These are phyloP conservation scores for Anser brachyrhynchus DNA, from an alignment of 2,113 vertebrate species.

Conservation along the genomic window DNA sequence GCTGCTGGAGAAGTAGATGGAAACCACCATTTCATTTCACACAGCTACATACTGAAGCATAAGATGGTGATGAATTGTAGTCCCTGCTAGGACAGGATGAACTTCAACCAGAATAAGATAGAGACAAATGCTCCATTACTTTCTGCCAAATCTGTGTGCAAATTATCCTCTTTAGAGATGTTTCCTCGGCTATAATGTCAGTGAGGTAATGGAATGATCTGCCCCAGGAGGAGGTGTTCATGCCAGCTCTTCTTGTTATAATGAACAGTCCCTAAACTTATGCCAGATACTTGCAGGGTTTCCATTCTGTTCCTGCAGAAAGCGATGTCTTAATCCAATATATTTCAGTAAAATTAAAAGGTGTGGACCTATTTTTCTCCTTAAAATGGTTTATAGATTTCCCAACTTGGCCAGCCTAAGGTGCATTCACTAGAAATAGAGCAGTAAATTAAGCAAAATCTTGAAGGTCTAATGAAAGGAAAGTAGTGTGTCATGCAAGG, in stretches of 20 bases:
- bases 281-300: background rate
- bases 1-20: background rate
- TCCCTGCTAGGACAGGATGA: background rate
- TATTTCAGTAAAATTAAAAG: conserved; percentile 11
- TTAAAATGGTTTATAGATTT: conserved; percentile 9
- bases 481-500: background rate
- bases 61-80: background rate
- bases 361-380: background rate
- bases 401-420: background rate
- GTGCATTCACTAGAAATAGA: background rate
- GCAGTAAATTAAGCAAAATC: background rate
- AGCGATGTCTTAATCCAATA: background rate
- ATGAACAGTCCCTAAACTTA: background rate
- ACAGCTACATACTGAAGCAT: background rate
- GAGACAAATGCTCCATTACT: background rate
- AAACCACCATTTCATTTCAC: background rate
- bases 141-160: background rate
- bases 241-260: background rate
- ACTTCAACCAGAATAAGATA: background rate
- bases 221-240: background rate
- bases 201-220: background rate
- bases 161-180: background rate
- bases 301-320: conserved; percentile 23
- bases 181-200: background rate
- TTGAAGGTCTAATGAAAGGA: background rate